Conservation (phyloP, 2,888 invertebrate species). For the Tuberolachnus salignus region DNA sequence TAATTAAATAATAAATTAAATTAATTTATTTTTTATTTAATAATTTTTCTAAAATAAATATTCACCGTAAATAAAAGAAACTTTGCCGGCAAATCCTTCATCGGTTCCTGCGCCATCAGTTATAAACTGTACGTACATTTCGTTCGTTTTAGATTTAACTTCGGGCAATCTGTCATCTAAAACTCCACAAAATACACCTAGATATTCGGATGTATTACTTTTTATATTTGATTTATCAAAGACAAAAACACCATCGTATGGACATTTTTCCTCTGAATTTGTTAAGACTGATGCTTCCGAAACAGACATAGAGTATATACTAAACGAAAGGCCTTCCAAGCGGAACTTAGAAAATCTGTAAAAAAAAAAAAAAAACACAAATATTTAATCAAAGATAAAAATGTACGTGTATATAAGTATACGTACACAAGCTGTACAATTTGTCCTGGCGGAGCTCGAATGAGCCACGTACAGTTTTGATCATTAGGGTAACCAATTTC, state of each 20-base stretch:
- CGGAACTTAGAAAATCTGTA: slow-evolving; percentile 34
- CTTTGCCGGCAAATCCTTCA: slow-evolving; percentile 6
- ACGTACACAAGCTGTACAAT: slow-evolving; percentile 23
- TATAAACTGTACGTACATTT: neutral
- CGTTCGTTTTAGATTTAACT: slow-evolving; percentile 5
- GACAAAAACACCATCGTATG: neutral
- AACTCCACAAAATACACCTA: slow-evolving; percentile 4
- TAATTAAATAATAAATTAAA: no score
- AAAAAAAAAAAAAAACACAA: neutral
- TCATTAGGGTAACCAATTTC: neutral
- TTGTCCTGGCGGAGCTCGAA: slow-evolving; percentile 57
- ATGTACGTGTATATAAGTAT: neutral
- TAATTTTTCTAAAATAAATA: neutral
- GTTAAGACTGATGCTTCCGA: no score
- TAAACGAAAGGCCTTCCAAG: no score
- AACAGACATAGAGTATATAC: no score
- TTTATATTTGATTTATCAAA: neutral
- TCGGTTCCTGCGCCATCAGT: neutral
- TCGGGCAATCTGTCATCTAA: neutral
- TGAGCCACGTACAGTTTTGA: slow-evolving; percentile 36
- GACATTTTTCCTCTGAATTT: neutral
- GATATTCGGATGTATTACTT: neutral
- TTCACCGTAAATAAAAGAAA: slow-evolving; percentile 37
- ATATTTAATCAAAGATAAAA: neutral
- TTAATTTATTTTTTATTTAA: no score